phyloP scores from a whole-genome alignment of 2,888 invertebrate genomes.

The Melikaiella ostensackeni region DNA sequence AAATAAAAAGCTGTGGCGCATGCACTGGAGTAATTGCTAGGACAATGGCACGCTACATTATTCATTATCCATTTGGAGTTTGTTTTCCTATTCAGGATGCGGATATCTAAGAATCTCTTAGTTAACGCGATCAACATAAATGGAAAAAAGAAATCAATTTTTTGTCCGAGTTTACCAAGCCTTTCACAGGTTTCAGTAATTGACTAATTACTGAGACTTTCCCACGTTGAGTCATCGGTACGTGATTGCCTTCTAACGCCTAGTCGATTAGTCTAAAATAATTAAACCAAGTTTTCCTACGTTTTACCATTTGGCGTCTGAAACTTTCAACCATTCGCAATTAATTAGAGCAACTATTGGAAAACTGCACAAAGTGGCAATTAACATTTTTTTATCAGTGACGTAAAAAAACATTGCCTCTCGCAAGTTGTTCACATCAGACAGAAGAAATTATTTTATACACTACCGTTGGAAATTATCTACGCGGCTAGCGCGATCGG shows the following conservation, averaged over 20 bases:
- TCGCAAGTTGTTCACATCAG: not conserved
- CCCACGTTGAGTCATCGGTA: slow-evolving; percentile 61
- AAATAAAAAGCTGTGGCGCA: too few relatives aligned
- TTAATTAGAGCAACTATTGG: slow-evolving; percentile 15
- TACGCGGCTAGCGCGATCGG: too few relatives aligned
- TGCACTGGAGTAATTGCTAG: slow-evolving; percentile 15
- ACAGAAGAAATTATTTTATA: not conserved
- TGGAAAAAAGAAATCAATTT: slow-evolving; percentile 66
- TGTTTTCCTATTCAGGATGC: slow-evolving; percentile 39
- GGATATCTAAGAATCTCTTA: slow-evolving; percentile 32
- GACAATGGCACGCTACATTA: slow-evolving; percentile 30
- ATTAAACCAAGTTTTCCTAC: slow-evolving; percentile 21
- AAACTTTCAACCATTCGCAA: not conserved
- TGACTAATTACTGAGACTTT: slow-evolving; percentile 57
- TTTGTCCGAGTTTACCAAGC: slow-evolving; percentile 54
- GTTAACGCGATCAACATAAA: slow-evolving; percentile 58
- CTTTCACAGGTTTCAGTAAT: slow-evolving; percentile 55
- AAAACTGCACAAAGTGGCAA: not conserved
- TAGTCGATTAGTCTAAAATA: slow-evolving; percentile 33
- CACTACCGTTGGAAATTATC: too few relatives aligned
- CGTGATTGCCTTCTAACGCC: slow-evolving; percentile 39
- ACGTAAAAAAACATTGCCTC: not conserved
- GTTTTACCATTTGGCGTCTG: slow-evolving; percentile 11
- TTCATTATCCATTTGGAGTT: slow-evolving; percentile 21
- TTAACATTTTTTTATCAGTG: not conserved